phyloP scores from a whole-genome alignment of 2,797 vertebrate genomes.

The Melanotaenia pygmaea region DNA sequence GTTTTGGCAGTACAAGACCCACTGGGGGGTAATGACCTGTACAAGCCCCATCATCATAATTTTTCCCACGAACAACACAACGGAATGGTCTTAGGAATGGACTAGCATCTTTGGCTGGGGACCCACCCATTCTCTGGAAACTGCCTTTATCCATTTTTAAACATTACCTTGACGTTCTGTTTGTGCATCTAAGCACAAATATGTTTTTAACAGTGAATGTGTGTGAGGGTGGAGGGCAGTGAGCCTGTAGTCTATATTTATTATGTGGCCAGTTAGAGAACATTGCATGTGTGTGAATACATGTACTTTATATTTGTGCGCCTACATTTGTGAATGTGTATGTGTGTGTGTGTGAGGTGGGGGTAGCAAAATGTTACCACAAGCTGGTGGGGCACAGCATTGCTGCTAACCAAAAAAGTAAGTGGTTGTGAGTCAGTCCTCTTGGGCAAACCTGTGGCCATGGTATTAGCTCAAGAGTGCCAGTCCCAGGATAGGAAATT shows the following conservation, averaged over 20 bases:
- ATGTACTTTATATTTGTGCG: constrained; percentile 23
- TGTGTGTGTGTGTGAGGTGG: constrained; percentile 49
- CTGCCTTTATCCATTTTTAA: constrained; percentile 75
- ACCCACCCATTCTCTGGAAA: constrained; percentile 80
- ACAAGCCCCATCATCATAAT: constrained; percentile 72
- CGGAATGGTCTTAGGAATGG: constrained; percentile 65
- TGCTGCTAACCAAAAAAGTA: constrained; percentile 72
- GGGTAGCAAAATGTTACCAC: constrained; percentile 72
- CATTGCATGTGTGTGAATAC: constrained; percentile 35
- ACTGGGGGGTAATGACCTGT: constrained; percentile 73
- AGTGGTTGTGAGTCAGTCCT: constrained; percentile 81
- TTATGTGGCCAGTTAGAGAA: constrained; percentile 54
- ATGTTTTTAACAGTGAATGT: constrained; percentile 60
- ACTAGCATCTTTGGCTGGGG: constrained; percentile 61
- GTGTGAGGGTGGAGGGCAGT: constrained; percentile 60
- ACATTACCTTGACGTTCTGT: constrained; percentile 68
- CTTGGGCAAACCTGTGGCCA: constrained; percentile 68
- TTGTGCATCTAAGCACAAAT: constrained; percentile 63
- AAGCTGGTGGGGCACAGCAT: constrained; percentile 72
- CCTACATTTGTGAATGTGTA: constrained; percentile 21
- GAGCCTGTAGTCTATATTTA: constrained; percentile 69
- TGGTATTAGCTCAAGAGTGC: constrained; percentile 58
- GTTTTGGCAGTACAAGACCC: constrained; percentile 65
- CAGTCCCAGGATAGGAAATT: constrained; percentile 72
- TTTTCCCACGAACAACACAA: constrained; percentile 63